A percentile compares a stretch with the other conserved stretches of the same genome.
phyloP scores from a whole-genome alignment of 2,888 invertebrate genomes.

The Coecobrya sp. region DNA sequence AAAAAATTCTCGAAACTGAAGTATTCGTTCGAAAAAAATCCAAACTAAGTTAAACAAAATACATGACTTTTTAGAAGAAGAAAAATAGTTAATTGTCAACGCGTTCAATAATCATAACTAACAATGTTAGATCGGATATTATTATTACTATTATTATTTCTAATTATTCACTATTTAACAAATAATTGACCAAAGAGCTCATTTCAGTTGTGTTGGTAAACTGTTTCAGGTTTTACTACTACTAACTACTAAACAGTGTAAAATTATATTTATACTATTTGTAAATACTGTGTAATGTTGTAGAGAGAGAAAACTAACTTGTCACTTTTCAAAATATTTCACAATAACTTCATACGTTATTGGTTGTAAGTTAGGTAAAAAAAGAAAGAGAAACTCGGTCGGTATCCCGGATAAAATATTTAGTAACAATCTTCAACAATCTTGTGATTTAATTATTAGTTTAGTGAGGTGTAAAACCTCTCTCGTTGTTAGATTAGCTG shows the following conservation, averaged over 20 bases:
- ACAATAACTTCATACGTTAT: too few relatives aligned
- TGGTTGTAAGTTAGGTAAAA: not conserved
- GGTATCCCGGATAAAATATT: not conserved
- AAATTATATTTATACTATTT: not conserved
- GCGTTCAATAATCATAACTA: too few relatives aligned
- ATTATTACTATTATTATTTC: not conserved
- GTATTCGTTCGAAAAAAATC: too few relatives aligned
- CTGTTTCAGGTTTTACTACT: too few relatives aligned
- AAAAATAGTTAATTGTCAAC: too few relatives aligned
- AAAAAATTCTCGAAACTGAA: too few relatives aligned
- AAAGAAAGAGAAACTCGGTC: not conserved
- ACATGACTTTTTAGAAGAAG: too few relatives aligned
- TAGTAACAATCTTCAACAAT: not conserved
- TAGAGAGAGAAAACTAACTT: not conserved
- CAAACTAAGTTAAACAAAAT: too few relatives aligned
- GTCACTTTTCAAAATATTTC: slow-evolving; percentile 10
- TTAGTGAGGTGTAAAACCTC: not conserved
- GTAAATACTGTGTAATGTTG: not conserved
- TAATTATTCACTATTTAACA: not conserved
- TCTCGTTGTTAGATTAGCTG: not conserved
- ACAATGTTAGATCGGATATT: too few relatives aligned
- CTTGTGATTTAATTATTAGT: slow-evolving; percentile 6
- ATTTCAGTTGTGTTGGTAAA: slow-evolving; percentile 13
- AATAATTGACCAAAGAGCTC: slow-evolving; percentile 52
- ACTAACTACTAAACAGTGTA: too few relatives aligned